Conservation (phyloP, 2,888 invertebrate genomes). For the Amphipoea oculea region DNA sequence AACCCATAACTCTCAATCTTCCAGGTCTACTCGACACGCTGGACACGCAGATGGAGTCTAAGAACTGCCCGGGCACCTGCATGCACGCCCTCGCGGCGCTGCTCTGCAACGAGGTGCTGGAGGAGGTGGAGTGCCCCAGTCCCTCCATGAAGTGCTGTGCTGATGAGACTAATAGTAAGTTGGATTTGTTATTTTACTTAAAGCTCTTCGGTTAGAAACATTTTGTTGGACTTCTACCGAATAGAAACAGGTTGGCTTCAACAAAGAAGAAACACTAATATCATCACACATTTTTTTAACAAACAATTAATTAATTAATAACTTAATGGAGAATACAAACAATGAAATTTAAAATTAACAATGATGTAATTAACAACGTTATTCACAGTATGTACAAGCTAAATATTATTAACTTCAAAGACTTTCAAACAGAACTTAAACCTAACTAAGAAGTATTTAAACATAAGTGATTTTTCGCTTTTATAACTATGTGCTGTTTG, state of each 20-base stretch:
- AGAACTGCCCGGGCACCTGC: slow-evolving; percentile 97
- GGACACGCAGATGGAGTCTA: slow-evolving; percentile 95
- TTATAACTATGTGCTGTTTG: too few species aligned
- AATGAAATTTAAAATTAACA: not conserved
- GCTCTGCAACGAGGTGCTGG: slow-evolving; percentile 96
- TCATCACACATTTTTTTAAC: not conserved
- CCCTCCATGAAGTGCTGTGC: slow-evolving; percentile 96
- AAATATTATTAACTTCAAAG: not conserved
- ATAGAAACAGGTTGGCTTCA: not conserved
- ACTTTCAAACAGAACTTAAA: not conserved
- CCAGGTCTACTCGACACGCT: slow-evolving; percentile 95
- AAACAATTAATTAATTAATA: not conserved
- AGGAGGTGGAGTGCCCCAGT: slow-evolving; percentile 95
- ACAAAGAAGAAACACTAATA: not conserved
- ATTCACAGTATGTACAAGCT: not conserved
- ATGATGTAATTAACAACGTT: too few species aligned
- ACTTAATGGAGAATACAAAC: not conserved
- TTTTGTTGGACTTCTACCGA: not conserved
- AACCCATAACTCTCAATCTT: slow-evolving; percentile 6
- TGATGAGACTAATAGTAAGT: slow-evolving; percentile 92
- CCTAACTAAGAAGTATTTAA: not conserved
- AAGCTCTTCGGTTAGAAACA: too few species aligned
- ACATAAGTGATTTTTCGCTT: not conserved
- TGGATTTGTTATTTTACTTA: not conserved
- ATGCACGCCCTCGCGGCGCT: slow-evolving; percentile 96